Evolutionary conservation across 2,888 invertebrate species (phyloP), one percentile per base, ranked within the genome.

Genomic region (Antheraea assamensis): DNA sequence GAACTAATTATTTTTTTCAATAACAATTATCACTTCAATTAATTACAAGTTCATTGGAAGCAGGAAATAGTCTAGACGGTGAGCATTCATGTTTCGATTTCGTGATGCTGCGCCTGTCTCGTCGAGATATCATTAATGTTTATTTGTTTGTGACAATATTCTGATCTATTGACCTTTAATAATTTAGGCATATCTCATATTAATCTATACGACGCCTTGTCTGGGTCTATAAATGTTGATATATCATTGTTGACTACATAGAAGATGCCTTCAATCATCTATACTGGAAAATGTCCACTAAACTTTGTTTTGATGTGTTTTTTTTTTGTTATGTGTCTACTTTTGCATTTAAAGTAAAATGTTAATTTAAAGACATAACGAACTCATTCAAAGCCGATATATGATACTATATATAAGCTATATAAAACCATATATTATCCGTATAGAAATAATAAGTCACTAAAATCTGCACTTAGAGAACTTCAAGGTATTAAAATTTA

Each of bases 1-100:
- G 35, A 19, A n/a, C 21, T 35, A 68, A 35, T 35, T 35, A 19
- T 68, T 68, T 68, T 68, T 35, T 42, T 42, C 7, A 68, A 35
- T 35, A 68, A 64, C 17, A 64, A 68, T 68, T 35, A 68, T 68
- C 68, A 35, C n/a, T n/a, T 35, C 35, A 35, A 35, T 68, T 68
- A 68, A 68, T 35, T 35, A 68, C 21, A 68, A 68, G 68, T 64
- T 58, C 61, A 64, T 64, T 64, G 30, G 10, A 68, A 68, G 21
- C 68, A 68, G 68, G 68, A 68, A 68, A 10, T 3, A 21, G 68
- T 68, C 68, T 68, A 68, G 66, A 68, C 66, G 68, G 49, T 27
- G 61, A 64, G 30, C 15, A 27, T 4, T 21, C 68, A 68, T n/a
- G 68, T 2, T n/a, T 15, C 35, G 68, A n/a, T 31, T 31, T 68